These are phyloP conservation scores for Halictus rubicundus DNA, from an alignment of 1,140 invertebrate species.

Conservation along the genomic window DNA sequence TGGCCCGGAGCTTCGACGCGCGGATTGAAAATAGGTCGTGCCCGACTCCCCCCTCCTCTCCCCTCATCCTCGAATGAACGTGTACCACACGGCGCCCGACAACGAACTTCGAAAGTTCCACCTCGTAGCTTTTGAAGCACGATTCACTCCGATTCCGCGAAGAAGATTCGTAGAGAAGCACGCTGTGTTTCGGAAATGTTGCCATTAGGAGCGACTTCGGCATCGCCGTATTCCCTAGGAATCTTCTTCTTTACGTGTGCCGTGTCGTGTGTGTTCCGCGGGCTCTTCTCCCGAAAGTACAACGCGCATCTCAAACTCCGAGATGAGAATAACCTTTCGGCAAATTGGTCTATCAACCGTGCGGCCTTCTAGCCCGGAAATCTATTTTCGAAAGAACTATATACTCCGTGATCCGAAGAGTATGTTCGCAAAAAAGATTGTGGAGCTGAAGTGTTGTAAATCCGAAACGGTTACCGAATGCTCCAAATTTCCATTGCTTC, in stretches of 20 bases:
- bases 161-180: not conserved
- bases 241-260: slow-evolving; percentile 7
- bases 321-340: slow-evolving; percentile 25
- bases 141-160: not conserved
- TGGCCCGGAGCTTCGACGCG: not conserved
- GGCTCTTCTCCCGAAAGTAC: not conserved
- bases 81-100: too few species aligned
- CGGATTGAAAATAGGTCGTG: not conserved
- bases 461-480: too few species aligned
- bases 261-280: not conserved
- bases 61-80: too few species aligned
- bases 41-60: not conserved
- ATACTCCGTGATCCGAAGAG: not conserved
- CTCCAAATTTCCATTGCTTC: too few species aligned
- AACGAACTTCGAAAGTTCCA: not conserved
- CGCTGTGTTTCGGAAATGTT: slow-evolving; percentile 9
- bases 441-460: too few species aligned
- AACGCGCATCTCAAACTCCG: not conserved
- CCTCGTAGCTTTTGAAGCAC: not conserved
- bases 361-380: slow-evolving; percentile 5
- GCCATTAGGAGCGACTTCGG: slow-evolving; percentile 11
- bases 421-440: too few species aligned
- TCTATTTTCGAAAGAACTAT: slow-evolving; percentile 18
- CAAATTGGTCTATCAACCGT: slow-evolving; percentile 27
- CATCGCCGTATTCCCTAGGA: slow-evolving; percentile 22